A percentile compares a stretch with the other conserved stretches of the same genome.
Evolutionary conservation across 37 sponge, comb jelly and placozoan genomes (phyloP).

Genomic region (Chondrosia reniformis): DNA sequence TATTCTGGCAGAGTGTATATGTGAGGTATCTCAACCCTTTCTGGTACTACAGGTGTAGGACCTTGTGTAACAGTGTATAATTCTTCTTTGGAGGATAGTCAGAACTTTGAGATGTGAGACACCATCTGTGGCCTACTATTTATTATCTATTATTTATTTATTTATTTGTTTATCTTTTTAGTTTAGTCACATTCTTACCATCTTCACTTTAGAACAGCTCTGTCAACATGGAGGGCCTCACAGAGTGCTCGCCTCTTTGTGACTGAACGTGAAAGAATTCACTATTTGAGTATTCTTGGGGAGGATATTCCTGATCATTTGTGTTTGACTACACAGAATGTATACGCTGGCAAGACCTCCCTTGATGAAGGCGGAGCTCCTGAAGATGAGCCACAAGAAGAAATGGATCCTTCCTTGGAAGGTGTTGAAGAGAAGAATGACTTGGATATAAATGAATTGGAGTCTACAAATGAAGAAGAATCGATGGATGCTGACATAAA

Average conservation of each 20-base stretch:
- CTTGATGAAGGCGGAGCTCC: neutral
- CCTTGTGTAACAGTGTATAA: neutral
- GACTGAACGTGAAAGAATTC: conserved; percentile 56
- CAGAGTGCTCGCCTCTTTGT: conserved; percentile 73
- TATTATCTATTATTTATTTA: neutral
- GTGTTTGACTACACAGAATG: conserved; percentile 7
- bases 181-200: neutral
- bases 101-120: neutral
- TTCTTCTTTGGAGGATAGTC: too few species aligned
- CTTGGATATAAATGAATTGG: neutral
- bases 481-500: too few species aligned
- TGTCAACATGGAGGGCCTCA: conserved; percentile 75
- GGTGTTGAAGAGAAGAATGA: neutral
- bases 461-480: too few species aligned
- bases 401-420: neutral
- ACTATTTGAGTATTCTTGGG: conserved; percentile 75
- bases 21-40: too few species aligned
- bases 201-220: conserved; percentile 44
- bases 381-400: neutral
- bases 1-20: too few species aligned
- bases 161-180: too few species aligned
- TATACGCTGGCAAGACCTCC: too few species aligned
- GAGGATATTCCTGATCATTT: conserved; percentile 46
- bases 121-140: neutral
- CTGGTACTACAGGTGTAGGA: neutral